phyloP scores from a whole-genome alignment of 2,888 invertebrate genomes.

The Trichogramma dendrolimi region DNA sequence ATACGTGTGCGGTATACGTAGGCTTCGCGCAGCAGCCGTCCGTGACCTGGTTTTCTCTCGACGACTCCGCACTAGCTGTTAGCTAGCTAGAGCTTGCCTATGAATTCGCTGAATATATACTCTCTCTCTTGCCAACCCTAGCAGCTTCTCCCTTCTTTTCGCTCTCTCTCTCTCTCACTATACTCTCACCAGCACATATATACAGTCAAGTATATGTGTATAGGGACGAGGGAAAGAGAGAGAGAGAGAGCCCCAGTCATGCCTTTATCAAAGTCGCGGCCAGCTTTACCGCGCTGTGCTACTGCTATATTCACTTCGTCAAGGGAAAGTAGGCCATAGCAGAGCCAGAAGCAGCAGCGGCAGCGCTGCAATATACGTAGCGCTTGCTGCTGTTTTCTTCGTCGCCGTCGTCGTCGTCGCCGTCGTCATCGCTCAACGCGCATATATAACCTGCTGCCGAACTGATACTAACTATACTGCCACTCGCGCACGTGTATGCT shows the following conservation, averaged over 20 bases:
- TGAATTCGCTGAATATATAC: conserved; percentile 31
- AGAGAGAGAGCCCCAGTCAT: not conserved
- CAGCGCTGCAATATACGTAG: too few species aligned
- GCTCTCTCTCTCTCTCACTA: too few species aligned
- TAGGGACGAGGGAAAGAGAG: too few species aligned
- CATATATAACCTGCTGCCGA: too few species aligned
- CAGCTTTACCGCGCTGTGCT: conserved; percentile 21
- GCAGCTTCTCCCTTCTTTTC: not conserved
- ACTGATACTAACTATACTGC: too few species aligned
- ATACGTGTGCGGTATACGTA: too few species aligned
- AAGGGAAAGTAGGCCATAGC: conserved; percentile 30
- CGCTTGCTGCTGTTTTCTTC: too few species aligned
- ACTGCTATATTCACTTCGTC: conserved; percentile 22
- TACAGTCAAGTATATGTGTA: too few species aligned
- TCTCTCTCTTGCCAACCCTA: not conserved
- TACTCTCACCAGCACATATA: too few species aligned
- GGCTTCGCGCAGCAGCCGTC: conserved; percentile 20
- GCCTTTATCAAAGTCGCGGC: conserved; percentile 32
- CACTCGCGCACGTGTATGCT: too few species aligned
- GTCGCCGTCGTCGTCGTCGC: too few species aligned
- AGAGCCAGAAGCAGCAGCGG: conserved; percentile 12
- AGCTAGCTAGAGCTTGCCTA: conserved; percentile 9
- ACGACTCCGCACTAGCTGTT: not conserved
- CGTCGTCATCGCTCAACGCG: too few species aligned
- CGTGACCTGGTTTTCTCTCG: conserved; percentile 30